Evolutionary conservation across 2,888 invertebrate species (phyloP).

Genomic region (Calameuta pallipes): DNA sequence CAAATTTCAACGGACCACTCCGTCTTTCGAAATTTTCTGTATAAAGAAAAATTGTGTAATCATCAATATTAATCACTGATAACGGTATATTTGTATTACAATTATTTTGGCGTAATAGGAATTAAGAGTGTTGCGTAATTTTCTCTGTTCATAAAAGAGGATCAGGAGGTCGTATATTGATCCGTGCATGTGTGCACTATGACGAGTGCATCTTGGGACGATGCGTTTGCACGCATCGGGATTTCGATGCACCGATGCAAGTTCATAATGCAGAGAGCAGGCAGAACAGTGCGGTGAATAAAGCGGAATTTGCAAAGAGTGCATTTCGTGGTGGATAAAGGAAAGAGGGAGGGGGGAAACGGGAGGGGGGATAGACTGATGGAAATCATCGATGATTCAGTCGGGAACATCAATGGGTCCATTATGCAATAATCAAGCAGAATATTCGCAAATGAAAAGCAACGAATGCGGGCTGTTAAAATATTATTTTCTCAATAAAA

Average conservation of each 20-base stretch:
- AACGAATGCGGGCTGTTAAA: neutral
- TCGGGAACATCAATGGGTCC: neutral
- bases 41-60: too few species aligned
- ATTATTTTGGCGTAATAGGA: neutral
- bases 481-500: neutral
- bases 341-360: conserved; percentile 8
- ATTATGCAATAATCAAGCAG: neutral
- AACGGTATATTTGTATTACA: neutral
- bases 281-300: neutral
- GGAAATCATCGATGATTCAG: conserved; percentile 29
- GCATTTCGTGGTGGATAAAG: neutral
- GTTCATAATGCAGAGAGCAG: neutral
- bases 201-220: neutral
- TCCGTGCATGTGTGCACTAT: neutral
- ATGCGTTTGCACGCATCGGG: neutral
- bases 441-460: neutral
- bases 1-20: neutral
- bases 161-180: neutral
- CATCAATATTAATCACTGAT: too few species aligned
- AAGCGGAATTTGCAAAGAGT: neutral
- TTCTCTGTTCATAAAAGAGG: neutral
- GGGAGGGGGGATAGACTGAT: conserved; percentile 33
- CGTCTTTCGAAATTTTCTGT: too few species aligned
- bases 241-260: neutral
- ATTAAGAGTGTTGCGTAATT: neutral